Percentiles rank a stretch among this genome's conserved stretches.
Evolutionary conservation across 2,113 vertebrate species (phyloP).

Genomic region (Dendrocopos noguchii): DNA sequence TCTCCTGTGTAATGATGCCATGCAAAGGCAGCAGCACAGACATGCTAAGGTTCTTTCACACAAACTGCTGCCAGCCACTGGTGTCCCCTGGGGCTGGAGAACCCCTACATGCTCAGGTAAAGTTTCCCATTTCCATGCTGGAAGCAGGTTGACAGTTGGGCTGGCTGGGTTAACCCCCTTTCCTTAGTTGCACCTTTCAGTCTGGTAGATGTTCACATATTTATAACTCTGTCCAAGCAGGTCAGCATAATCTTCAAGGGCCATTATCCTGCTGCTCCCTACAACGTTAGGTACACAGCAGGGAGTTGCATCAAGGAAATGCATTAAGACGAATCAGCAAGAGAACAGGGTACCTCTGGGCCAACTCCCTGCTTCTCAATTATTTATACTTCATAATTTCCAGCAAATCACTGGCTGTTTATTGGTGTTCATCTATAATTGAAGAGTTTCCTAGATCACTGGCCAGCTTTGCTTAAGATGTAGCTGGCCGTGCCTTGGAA

Average conservation of each 20-base stretch:
- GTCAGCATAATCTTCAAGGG: conserved; percentile 70
- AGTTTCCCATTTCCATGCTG: neutral
- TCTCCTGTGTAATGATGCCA: neutral
- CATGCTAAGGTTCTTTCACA: neutral
- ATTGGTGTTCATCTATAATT: conserved; percentile 83
- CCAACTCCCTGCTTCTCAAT: conserved; percentile 76
- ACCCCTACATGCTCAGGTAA: rapidly evolving
- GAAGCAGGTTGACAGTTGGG: neutral
- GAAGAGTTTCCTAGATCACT: conserved; percentile 79
- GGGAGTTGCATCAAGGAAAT: conserved; percentile 77
- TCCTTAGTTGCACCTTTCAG: neutral
- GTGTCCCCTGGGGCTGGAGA: neutral
- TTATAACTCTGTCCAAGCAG: conserved; percentile 22
- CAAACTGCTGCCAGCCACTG: neutral
- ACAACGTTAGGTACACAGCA: conserved; percentile 14
- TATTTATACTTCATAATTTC: conserved; percentile 84
- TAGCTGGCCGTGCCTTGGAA: conserved; percentile 66
- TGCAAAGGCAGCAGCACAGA: neutral
- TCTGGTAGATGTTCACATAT: neutral
- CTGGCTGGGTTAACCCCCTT: neutral
- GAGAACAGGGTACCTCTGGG: conserved; percentile 70
- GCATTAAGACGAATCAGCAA: conserved; percentile 78
- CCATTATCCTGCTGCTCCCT: conserved; percentile 55
- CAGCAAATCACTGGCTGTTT: conserved; percentile 82
- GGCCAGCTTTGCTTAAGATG: conserved; percentile 78